phyloP scores from a whole-genome alignment of 2,113 vertebrate species.

The Tetrao urogallus region DNA sequence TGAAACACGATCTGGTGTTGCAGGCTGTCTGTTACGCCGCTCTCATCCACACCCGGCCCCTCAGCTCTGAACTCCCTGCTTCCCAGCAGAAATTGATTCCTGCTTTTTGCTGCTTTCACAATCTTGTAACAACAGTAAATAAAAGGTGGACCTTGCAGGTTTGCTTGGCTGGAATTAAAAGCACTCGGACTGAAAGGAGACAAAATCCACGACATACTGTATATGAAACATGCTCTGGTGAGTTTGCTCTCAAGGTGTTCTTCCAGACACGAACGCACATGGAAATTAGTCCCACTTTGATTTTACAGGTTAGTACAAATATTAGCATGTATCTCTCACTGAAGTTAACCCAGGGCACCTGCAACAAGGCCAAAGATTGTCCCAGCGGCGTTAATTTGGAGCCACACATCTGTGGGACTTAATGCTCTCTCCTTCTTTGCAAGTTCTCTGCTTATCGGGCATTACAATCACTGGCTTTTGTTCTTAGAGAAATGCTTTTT shows the following conservation, averaged over 20 bases:
- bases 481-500: slow-evolving; percentile 38
- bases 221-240: background rate
- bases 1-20: background rate
- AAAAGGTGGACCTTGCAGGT: background rate
- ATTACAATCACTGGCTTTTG: slow-evolving; percentile 1
- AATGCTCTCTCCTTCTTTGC: background rate
- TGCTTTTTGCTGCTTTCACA: background rate
- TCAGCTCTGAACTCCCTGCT: background rate
- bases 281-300: background rate
- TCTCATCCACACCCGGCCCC: background rate
- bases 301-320: slow-evolving; percentile 9
- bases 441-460: background rate
- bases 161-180: background rate
- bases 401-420: background rate
- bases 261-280: background rate
- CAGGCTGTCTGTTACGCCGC: too few relatives aligned
- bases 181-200: background rate
- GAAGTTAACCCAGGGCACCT: slow-evolving; percentile 51
- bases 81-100: background rate
- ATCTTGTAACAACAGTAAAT: background rate
- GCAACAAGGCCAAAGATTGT: background rate
- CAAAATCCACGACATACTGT: background rate
- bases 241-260: background rate
- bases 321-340: background rate
- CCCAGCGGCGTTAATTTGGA: background rate